These are phyloP conservation scores for Fringilla coelebs DNA, from an alignment of 2,797 vertebrate species.

Conservation along the genomic window DNA sequence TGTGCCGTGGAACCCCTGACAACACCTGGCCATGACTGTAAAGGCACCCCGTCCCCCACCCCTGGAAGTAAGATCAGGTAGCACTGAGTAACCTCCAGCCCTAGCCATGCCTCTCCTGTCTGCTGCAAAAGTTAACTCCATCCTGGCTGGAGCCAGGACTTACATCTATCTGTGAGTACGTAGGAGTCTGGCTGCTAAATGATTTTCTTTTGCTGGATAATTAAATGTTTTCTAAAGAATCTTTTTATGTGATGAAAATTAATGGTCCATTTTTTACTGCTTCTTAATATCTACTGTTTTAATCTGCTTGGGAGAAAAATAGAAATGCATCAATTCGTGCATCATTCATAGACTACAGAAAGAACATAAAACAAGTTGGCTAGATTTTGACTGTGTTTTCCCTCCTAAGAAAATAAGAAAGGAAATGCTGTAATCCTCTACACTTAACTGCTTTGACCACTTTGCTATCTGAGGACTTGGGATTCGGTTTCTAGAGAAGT, in stretches of 20 bases:
- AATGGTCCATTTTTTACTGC: background rate
- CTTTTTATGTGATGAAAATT: background rate
- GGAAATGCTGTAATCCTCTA: background rate
- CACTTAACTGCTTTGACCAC: background rate
- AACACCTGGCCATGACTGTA: background rate
- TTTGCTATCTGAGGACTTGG: background rate
- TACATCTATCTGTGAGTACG: background rate
- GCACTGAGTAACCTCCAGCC: background rate
- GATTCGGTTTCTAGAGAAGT: background rate
- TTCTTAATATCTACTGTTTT: background rate
- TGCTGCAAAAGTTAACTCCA: background rate
- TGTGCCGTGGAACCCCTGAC: accelerated
- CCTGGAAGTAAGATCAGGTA: background rate
- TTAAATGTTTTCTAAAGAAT: background rate
- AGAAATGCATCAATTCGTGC: background rate
- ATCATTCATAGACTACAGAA: background rate
- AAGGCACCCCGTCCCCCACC: background rate
- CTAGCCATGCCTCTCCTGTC: background rate
- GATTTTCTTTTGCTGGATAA: background rate
- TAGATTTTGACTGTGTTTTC: background rate
- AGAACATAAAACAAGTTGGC: background rate
- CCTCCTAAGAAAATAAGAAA: background rate
- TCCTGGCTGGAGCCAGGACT: background rate
- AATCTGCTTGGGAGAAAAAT: background rate
- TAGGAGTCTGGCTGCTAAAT: background rate